A percentile compares a stretch with the other conserved stretches of the same genome.
These are phyloP conservation scores for Teleogryllus oceanicus DNA, from an alignment of 2,888 invertebrate genomes.

Conservation along the genomic window DNA sequence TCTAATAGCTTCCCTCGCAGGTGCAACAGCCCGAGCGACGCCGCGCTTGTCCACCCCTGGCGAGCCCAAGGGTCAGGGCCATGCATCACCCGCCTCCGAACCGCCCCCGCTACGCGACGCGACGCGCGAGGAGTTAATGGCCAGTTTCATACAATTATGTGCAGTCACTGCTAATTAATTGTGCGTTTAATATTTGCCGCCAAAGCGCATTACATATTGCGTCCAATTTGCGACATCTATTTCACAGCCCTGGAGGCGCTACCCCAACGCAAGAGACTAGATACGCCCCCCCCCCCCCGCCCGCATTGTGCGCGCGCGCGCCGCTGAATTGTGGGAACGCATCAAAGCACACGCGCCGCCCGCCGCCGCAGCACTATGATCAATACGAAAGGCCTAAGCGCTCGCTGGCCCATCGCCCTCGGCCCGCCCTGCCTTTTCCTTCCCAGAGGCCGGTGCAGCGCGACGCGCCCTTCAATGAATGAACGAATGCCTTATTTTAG, in stretches of 20 bases:
- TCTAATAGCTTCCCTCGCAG: not conserved
- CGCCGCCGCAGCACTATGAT: not conserved
- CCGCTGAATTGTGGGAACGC: not conserved
- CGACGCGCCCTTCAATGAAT: too few species aligned
- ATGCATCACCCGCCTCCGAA: not conserved
- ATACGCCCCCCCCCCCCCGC: too few species aligned
- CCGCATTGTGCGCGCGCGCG: not conserved
- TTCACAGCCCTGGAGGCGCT: not conserved
- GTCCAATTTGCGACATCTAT: slow-evolving; percentile 9
- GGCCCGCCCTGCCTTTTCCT: too few species aligned
- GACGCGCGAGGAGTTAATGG: not conserved
- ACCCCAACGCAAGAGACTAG: too few species aligned
- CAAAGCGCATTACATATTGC: not conserved
- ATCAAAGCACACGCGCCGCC: not conserved
- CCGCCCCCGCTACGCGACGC: not conserved
- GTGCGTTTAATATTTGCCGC: slow-evolving; percentile 6
- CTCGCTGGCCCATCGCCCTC: too few species aligned
- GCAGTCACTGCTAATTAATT: slow-evolving; percentile 10
- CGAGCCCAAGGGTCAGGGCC: not conserved
- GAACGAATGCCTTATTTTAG: too few species aligned
- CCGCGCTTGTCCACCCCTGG: not conserved
- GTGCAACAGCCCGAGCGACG: too few species aligned
- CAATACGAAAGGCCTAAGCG: too few species aligned
- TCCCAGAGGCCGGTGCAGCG: too few species aligned
- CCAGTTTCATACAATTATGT: slow-evolving; percentile 6